Percentiles rank a stretch among this genome's conserved stretches.
These are phyloP conservation scores for Erithacus rubecula DNA, from an alignment of 2,797 vertebrate species.

Conservation along the genomic window DNA sequence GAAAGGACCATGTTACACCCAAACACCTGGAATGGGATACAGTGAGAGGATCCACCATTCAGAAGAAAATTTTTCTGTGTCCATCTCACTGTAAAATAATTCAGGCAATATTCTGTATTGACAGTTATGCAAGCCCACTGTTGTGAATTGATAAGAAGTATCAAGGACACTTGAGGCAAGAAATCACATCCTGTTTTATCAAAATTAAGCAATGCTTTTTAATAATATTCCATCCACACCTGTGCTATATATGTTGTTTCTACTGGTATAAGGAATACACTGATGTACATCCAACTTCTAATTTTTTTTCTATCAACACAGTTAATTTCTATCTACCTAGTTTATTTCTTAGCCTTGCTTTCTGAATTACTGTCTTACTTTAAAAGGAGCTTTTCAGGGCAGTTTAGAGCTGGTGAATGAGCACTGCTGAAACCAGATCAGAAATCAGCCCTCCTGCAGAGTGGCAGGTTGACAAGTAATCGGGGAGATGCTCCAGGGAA, in stretches of 20 bases:
- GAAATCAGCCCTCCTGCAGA: not conserved
- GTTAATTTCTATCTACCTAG: not conserved
- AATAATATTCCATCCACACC: not conserved
- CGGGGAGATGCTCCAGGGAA: conserved; percentile 5
- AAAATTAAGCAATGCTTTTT: not conserved
- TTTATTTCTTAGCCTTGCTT: not conserved
- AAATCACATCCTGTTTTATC: not conserved
- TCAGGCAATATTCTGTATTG: not conserved
- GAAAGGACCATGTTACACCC: not conserved
- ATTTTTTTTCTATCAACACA: not conserved
- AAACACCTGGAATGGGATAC: not conserved
- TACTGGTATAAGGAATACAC: not conserved
- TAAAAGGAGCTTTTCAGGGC: not conserved
- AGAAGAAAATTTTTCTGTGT: not conserved
- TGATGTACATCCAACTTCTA: not conserved
- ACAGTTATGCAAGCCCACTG: not conserved
- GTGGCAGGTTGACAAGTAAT: not conserved
- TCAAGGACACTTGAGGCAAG: not conserved
- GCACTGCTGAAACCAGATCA: not conserved
- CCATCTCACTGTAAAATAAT: not conserved
- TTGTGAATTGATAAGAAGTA: not conserved
- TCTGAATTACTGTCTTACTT: not conserved
- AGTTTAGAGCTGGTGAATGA: conserved; percentile 22
- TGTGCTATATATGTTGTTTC: not conserved
- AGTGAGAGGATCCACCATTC: not conserved